Percentiles rank a stretch among this genome's conserved stretches.
phyloP scores from a whole-genome alignment of 2,888 invertebrate species.

The Tiliacea citrago region DNA sequence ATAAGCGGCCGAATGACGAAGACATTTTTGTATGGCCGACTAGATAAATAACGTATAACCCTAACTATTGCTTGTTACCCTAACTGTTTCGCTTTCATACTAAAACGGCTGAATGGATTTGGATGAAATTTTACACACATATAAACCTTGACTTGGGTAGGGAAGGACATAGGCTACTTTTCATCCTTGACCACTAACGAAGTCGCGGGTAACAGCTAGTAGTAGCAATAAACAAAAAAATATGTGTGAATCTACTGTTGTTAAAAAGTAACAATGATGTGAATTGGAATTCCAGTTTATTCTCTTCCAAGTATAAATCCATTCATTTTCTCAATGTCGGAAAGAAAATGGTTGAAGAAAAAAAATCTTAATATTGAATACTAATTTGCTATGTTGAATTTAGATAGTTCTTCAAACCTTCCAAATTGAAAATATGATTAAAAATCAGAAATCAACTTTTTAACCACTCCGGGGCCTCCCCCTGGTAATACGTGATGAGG shows the following conservation, averaged over 20 bases:
- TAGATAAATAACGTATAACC: background rate
- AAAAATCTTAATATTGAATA: background rate
- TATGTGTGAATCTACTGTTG: no score
- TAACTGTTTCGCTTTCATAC: no score
- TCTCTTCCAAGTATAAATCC: background rate
- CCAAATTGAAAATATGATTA: background rate
- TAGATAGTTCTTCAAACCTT: background rate
- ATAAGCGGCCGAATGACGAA: slow-evolving; percentile 9
- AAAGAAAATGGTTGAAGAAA: background rate
- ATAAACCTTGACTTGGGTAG: no score
- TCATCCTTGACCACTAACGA: no score
- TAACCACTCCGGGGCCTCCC: no score
- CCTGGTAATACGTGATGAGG: no score
- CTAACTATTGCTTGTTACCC: no score
- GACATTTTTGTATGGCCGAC: slow-evolving; percentile 9
- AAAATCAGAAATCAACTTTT: background rate
- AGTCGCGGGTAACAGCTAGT: no score
- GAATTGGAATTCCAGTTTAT: background rate
- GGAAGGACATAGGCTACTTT: no score
- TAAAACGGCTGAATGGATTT: no score
- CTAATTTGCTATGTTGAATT: background rate
- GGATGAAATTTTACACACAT: no score
- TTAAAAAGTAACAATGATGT: background rate
- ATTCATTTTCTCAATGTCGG: no score
- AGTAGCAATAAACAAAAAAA: background rate